A percentile compares a stretch with the other conserved stretches of the same genome.
Conservation (phyloP, 2,113 vertebrate species). For the Anser cygnoides region DNA sequence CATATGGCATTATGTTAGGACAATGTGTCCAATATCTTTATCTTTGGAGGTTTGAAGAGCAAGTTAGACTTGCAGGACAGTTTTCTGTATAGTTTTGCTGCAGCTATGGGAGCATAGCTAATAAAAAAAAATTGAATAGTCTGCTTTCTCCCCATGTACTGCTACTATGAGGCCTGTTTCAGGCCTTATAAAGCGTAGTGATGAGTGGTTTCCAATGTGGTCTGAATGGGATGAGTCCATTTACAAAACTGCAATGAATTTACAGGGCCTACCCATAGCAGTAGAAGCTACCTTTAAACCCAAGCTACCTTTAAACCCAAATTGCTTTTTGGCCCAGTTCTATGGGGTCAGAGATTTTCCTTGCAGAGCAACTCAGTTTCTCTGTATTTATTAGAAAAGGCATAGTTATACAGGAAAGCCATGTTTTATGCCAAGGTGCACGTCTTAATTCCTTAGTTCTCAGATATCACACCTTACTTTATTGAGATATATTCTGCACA, state of each 20-base stretch:
- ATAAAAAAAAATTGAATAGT: background rate
- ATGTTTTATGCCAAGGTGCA: fast-evolving
- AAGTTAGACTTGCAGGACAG: background rate
- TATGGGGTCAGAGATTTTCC: background rate
- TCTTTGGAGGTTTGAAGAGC: background rate
- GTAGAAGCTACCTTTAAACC: background rate
- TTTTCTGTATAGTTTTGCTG: background rate
- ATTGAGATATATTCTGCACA: background rate
- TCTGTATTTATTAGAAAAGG: background rate
- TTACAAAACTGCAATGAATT: constrained; percentile 1
- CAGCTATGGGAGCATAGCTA: background rate
- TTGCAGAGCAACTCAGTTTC: background rate
- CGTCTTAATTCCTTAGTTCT: background rate
- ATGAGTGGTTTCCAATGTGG: background rate
- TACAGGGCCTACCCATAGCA: background rate
- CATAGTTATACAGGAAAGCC: background rate
- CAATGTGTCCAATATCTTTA: background rate
- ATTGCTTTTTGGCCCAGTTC: background rate
- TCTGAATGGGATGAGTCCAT: background rate
- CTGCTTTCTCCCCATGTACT: background rate
- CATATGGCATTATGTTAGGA: background rate
- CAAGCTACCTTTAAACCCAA: background rate
- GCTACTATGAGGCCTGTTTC: background rate
- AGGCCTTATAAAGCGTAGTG: background rate
- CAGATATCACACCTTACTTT: background rate